A percentile compares a stretch with the other conserved stretches of the same genome.
These are phyloP conservation scores for Cheilosia grossa DNA, from an alignment of 2,888 invertebrate genomes.

Conservation along the genomic window DNA sequence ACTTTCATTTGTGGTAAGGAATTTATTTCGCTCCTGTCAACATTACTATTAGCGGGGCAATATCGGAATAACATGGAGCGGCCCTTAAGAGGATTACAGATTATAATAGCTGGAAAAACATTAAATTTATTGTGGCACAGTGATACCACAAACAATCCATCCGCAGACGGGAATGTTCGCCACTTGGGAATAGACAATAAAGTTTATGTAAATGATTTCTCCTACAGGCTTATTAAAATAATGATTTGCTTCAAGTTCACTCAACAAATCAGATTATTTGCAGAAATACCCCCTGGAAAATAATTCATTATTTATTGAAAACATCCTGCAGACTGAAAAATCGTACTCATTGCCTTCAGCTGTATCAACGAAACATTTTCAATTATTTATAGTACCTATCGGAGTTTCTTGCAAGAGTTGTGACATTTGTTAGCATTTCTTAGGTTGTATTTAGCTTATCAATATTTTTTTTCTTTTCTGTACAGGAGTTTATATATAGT, in stretches of 20 bases:
- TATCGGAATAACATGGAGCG: neutral
- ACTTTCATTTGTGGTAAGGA: neutral
- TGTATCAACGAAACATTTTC: too few species aligned
- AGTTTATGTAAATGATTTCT: conserved; percentile 2
- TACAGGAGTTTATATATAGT: too few species aligned
- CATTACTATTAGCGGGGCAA: neutral
- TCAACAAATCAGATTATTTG: neutral
- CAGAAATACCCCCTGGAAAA: neutral
- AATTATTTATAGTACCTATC: too few species aligned
- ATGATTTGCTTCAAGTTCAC: neutral
- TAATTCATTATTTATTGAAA: neutral
- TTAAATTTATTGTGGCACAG: neutral
- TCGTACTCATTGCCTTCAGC: too few species aligned
- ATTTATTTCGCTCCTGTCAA: neutral
- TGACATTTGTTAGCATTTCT: too few species aligned
- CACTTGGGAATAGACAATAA: neutral
- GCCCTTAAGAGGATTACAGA: conserved; percentile 8
- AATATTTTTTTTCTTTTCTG: too few species aligned
- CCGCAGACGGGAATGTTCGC: neutral
- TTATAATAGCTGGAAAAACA: neutral
- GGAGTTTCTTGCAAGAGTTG: too few species aligned
- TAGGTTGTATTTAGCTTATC: too few species aligned
- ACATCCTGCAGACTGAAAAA: too few species aligned
- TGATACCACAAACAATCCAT: neutral
- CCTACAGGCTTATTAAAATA: neutral